phyloP scores from a whole-genome alignment of 2,797 vertebrate genomes.

The Masticophis lateralis region DNA sequence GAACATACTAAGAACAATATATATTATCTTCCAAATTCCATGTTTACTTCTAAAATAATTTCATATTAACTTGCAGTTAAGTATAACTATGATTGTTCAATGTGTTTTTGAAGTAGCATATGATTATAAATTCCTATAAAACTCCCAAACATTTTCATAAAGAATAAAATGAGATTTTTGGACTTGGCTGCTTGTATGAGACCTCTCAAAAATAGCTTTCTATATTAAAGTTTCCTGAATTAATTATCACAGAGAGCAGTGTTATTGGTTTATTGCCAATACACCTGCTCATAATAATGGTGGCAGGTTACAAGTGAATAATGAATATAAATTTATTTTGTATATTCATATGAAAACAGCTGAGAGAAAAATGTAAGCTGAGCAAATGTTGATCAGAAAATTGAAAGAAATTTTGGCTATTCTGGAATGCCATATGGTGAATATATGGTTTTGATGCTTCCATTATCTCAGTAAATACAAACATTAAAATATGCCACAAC shows the following conservation, averaged over 20 bases:
- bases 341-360: slow-evolving; percentile 7
- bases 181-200: not conserved
- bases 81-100: not conserved
- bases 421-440: not conserved
- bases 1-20: not conserved
- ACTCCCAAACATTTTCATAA: not conserved
- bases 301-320: slow-evolving; percentile 18
- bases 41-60: not conserved
- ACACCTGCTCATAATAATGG: slow-evolving; percentile 7
- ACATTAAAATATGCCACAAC: slow-evolving; percentile 20
- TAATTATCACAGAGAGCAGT: slow-evolving; percentile 3
- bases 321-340: not conserved
- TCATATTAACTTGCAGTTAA: not conserved
- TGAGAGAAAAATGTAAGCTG: not conserved
- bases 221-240: not conserved
- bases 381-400: not conserved
- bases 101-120: not conserved
- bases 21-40: not conserved
- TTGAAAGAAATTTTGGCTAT: not conserved
- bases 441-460: slow-evolving; percentile 14
- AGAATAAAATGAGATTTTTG: not conserved
- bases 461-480: not conserved
- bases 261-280: slow-evolving; percentile 14
- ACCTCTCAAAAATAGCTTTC: slow-evolving; percentile 12
- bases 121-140: not conserved